Evolutionary conservation across 1,140 invertebrate species (phyloP).

Genomic region (Tachypleus tridentatus): DNA sequence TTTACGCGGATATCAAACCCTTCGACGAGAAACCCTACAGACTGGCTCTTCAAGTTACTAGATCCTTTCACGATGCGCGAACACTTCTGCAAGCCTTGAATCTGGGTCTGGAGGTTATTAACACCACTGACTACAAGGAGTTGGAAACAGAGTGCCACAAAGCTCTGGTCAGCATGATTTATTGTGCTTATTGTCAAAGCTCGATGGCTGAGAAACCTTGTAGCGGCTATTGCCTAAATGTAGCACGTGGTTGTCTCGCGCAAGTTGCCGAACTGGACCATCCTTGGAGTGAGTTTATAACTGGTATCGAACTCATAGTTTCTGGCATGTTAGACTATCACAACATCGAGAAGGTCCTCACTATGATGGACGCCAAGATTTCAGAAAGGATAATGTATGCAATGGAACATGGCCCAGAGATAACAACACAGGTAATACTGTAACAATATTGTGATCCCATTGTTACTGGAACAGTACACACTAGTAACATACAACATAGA

Average conservation of each 20-base stretch:
- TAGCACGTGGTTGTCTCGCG: constrained; percentile 49
- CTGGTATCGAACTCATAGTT: constrained; percentile 59
- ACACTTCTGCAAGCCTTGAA: constrained; percentile 44
- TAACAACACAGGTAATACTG: constrained; percentile 60
- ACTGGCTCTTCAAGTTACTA: constrained; percentile 50
- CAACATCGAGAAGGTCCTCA: constrained; percentile 58
- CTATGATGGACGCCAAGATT: constrained; percentile 62
- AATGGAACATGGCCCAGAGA: constrained; percentile 57
- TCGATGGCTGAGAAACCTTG: constrained; percentile 54
- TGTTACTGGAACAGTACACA: too few relatives aligned
- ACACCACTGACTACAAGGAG: constrained; percentile 50
- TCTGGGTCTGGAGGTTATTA: constrained; percentile 52
- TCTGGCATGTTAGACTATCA: constrained; percentile 51
- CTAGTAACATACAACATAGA: too few relatives aligned
- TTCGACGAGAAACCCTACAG: constrained; percentile 66
- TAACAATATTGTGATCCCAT: too few relatives aligned
- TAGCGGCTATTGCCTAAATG: constrained; percentile 70
- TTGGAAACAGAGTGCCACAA: constrained; percentile 49
- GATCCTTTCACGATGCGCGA: constrained; percentile 58
- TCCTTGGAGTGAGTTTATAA: constrained; percentile 68
- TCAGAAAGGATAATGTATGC: constrained; percentile 83
- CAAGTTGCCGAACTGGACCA: constrained; percentile 58
- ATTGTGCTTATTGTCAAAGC: constrained; percentile 65
- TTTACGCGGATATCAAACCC: constrained; percentile 59
- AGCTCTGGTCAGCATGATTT: constrained; percentile 59